A percentile compares a stretch with the other conserved stretches of the same genome.
phyloP scores from a whole-genome alignment of 2,888 invertebrate genomes.

The Acrobasis suavella region DNA sequence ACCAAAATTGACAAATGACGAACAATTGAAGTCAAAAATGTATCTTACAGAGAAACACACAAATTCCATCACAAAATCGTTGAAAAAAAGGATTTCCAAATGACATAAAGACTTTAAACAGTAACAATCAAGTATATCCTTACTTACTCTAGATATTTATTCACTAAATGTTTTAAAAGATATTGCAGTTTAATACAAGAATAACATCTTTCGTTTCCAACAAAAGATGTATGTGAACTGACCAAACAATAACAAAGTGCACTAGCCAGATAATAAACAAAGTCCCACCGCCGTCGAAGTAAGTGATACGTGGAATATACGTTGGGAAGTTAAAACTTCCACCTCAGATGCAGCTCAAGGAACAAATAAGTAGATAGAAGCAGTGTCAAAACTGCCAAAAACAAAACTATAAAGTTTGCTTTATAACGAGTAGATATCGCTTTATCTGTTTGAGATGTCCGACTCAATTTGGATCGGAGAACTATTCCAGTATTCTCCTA shows the following conservation, averaged over 20 bases:
- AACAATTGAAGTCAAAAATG: too few species aligned
- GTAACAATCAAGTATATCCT: too few species aligned
- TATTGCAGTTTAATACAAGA: constrained; percentile 6
- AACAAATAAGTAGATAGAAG: constrained; percentile 80
- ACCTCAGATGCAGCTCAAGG: constrained; percentile 70
- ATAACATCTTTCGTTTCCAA: constrained; percentile 16
- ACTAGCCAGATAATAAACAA: constrained; percentile 56
- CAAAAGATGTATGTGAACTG: constrained; percentile 27
- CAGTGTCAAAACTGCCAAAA: constrained; percentile 82
- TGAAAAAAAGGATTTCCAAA: too few species aligned
- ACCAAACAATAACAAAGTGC: constrained; percentile 41
- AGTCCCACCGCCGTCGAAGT: constrained; percentile 52
- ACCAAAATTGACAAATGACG: too few species aligned
- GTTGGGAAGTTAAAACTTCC: constrained; percentile 76
- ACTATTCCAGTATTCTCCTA: constrained; percentile 49
- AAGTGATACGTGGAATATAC: constrained; percentile 69
- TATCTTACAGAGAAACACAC: too few species aligned
- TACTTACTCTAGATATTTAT: neutral
- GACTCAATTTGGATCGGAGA: constrained; percentile 71
- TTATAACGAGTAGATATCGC: constrained; percentile 75
- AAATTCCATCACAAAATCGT: too few species aligned
- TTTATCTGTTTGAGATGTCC: constrained; percentile 79
- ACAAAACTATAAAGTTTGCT: constrained; percentile 83
- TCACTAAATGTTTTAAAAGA: constrained; percentile 3
- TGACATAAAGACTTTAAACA: too few species aligned